Base-by-base conservation (phyloP, 2,113 vertebrate genomes). In the Notiomystis cincta region DNA sequence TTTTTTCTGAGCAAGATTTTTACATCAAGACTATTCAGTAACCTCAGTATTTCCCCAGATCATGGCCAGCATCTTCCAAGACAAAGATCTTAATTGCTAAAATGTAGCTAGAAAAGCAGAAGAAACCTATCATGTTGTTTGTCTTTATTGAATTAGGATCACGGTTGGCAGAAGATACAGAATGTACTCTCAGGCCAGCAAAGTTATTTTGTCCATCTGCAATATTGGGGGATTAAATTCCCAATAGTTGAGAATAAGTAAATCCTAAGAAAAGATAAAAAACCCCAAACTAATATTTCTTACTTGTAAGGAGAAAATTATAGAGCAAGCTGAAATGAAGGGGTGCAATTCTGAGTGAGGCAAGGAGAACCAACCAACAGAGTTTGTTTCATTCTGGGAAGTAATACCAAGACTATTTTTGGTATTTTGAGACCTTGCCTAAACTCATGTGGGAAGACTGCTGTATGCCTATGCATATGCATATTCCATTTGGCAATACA, bases 371-470 rank as follows among this genome's bases (percentile, higher is more conserved):
- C 89, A 95, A 93, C 96, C 93, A 94, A 84, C 82, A 79, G 75
- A 92, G 95, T 97, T 95, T 89, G 62, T 96, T 96, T 95, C 93
- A 85, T 95, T 98, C 92, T 83, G 95, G 95, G 90, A 97, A 98
- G 95, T 95, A 97, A 96, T 87, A 94, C 78, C 84, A 95, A 90
- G 85, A 88, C 89, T 96, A 97, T 97, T 97, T 97, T 97, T 97
- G 97, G 93, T 97, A 93, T 97, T 98, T 98, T 96, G 96, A 98
- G 96, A 96, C 93, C 95, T 82, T 91, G 95, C 96, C 97, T 97
- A 97, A 97, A 96, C 92, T 96, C 96, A 95, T 97, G 82, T 85
- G 93, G 97, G 92, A 96, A 94, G 95, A 96, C 90, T 97, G 94
- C 91, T 95, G 92, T 97, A 95, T 84, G 93, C 92, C 95, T 94